A percentile compares a stretch with the other conserved stretches of the same genome.
phyloP scores from a whole-genome alignment of 2,113 vertebrate genomes.

The Rattus norvegicus region DNA sequence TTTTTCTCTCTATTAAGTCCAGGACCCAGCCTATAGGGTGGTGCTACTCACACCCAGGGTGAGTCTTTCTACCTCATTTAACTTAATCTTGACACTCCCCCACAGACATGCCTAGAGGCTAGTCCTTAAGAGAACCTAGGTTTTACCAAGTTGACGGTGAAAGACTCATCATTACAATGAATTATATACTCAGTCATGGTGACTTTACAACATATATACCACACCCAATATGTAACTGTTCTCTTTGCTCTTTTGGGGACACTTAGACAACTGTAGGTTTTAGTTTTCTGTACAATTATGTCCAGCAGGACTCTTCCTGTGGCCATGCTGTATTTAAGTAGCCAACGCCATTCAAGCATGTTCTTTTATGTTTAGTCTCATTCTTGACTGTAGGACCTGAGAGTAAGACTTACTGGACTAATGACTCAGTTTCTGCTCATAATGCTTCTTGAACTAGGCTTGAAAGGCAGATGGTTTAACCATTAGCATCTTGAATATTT shows the following conservation, averaged over 20 bases:
- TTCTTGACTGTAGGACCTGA: not conserved
- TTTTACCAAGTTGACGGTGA: not conserved
- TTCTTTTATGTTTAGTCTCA: not conserved
- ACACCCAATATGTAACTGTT: not conserved
- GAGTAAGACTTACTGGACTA: too few relatives aligned
- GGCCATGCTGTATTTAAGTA: not conserved
- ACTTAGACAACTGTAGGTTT: too few relatives aligned
- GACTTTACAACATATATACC: not conserved
- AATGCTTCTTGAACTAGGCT: not conserved
- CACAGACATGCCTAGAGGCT: not conserved
- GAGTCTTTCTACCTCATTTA: not conserved
- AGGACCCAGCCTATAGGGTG: not conserved
- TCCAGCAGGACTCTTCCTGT: not conserved
- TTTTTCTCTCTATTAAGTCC: not conserved
- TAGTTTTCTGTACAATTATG: not conserved
- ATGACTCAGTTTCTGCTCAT: too few relatives aligned
- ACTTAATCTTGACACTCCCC: not conserved
- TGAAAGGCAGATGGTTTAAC: not conserved
- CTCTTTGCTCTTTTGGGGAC: not conserved
- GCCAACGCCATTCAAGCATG: not conserved
- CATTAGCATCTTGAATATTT: not conserved
- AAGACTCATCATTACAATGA: not conserved
- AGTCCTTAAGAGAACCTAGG: not conserved
- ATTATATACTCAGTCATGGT: not conserved
- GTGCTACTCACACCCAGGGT: not conserved